These are phyloP conservation scores for Nyctibius bracteatus DNA, from an alignment of 2,113 vertebrate species.

Conservation along the genomic window DNA sequence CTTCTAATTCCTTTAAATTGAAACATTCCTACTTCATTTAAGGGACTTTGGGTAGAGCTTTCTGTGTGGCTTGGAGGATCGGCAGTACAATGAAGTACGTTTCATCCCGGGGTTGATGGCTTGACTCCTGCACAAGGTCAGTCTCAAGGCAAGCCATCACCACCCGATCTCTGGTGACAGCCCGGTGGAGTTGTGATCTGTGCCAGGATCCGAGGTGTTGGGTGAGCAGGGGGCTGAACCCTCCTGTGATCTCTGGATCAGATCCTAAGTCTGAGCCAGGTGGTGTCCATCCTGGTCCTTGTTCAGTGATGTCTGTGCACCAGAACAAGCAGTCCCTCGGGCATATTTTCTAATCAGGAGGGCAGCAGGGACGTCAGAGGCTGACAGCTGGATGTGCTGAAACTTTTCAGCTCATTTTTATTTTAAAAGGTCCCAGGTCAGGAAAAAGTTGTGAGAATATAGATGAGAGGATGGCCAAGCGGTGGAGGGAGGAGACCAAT, in stretches of 20 bases:
- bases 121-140: not conserved
- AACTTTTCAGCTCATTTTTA: not conserved
- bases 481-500: not conserved
- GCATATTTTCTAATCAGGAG: not conserved
- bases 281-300: not conserved
- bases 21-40: slow-evolving; percentile 49
- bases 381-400: not conserved
- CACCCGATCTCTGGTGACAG: not conserved
- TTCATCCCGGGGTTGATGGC: not conserved
- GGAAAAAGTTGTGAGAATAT: not conserved
- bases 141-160: not conserved
- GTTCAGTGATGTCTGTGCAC: fast-evolving
- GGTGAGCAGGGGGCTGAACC: not conserved
- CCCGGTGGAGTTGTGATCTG: not conserved
- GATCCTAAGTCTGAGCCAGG: not conserved
- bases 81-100: not conserved
- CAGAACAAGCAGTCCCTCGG: not conserved
- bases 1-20: slow-evolving; percentile 57
- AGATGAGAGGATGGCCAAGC: not conserved
- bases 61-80: not conserved
- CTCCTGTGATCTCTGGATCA: not conserved
- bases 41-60: not conserved
- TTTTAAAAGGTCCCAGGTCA: not conserved
- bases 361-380: not conserved
- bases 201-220: not conserved